These are phyloP conservation scores for Hirundo rustica DNA, from an alignment of 2,797 vertebrate genomes.

Conservation along the genomic window DNA sequence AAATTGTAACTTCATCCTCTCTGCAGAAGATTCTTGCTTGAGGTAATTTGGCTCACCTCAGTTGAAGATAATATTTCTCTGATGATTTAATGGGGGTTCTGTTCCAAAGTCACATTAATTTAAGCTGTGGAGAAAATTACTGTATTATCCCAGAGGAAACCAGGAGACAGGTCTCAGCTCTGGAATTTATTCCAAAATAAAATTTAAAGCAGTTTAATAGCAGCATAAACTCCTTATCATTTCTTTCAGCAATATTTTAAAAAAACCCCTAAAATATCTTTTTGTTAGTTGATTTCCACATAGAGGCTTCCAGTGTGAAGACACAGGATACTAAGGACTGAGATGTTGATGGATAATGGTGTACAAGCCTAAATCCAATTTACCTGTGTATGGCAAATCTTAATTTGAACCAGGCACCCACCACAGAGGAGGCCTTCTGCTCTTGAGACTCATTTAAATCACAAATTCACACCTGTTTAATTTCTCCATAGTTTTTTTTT, in stretches of 20 bases:
- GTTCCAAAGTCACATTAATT: background rate
- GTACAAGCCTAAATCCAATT: background rate
- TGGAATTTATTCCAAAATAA: conserved; percentile 8
- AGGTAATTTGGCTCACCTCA: background rate
- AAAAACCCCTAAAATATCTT: background rate
- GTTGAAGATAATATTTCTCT: background rate
- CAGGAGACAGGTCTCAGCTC: background rate
- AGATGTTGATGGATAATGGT: background rate
- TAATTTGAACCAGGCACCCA: background rate
- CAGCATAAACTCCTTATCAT: background rate
- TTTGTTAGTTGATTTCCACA: background rate
- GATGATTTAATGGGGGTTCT: background rate
- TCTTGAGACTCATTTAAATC: background rate
- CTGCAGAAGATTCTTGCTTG: background rate
- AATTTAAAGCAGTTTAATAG: background rate
- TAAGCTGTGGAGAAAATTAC: background rate
- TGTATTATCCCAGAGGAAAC: background rate
- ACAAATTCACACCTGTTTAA: background rate
- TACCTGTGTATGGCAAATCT: background rate
- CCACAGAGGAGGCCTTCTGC: background rate
- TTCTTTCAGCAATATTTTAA: background rate
- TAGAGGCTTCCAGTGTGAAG: background rate
- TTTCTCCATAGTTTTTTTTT: background rate
- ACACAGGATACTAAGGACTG: background rate
- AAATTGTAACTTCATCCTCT: background rate